Conservation (phyloP, 2,888 invertebrate genomes). For the Sinodicranocentrus sp. region DNA sequence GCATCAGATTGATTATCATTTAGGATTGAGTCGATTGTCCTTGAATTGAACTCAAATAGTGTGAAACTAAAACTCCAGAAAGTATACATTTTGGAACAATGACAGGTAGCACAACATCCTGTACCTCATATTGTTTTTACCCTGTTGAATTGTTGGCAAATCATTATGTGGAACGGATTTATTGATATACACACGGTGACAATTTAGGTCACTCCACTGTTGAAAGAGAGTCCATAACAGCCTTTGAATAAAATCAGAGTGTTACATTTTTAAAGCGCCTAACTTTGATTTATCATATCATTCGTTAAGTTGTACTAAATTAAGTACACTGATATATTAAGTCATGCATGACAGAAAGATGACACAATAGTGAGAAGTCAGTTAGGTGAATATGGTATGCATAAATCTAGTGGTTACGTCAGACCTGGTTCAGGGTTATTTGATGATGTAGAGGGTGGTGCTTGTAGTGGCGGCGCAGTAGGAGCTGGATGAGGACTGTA, state of each 20-base stretch:
- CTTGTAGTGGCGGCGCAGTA: slow-evolving; percentile 4
- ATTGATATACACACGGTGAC: slow-evolving; percentile 32
- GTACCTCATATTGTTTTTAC: neutral
- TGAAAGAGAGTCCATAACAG: slow-evolving; percentile 21
- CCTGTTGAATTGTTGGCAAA: slow-evolving; percentile 33
- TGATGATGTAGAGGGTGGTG: slow-evolving; percentile 6
- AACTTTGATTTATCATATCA: neutral
- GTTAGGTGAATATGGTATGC: neutral
- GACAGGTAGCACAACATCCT: too few species aligned
- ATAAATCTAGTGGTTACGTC: slow-evolving; percentile 23
- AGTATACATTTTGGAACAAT: too few species aligned
- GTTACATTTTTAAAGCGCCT: slow-evolving; percentile 4
- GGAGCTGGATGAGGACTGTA: slow-evolving; percentile 45
- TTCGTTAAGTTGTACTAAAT: neutral
- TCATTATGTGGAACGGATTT: slow-evolving; percentile 43
- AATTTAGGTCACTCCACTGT: slow-evolving; percentile 31
- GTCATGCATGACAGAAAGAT: neutral
- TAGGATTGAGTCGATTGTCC: too few species aligned
- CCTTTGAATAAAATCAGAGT: slow-evolving; percentile 37
- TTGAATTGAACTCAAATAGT: too few species aligned
- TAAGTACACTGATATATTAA: neutral
- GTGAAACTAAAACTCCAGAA: too few species aligned
- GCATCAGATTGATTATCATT: too few species aligned
- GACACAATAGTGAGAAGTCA: neutral
- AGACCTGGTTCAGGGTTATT: slow-evolving; percentile 38